Evolutionary conservation across 2,797 vertebrate species (phyloP).

Genomic region (Lemur catta): DNA sequence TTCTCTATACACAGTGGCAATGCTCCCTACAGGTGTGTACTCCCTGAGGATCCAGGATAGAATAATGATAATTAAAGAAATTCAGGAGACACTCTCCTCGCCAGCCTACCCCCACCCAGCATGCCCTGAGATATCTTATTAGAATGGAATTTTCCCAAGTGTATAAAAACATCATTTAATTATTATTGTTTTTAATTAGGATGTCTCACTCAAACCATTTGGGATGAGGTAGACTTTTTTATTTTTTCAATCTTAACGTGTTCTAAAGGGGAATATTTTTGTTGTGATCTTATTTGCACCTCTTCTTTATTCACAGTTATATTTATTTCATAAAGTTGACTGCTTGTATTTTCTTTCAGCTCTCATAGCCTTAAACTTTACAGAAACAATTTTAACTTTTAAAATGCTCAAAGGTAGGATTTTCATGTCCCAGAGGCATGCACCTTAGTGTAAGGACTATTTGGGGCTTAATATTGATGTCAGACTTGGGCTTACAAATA

Average conservation of each 20-base stretch:
- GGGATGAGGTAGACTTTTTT: background rate
- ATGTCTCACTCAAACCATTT: background rate
- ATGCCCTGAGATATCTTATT: background rate
- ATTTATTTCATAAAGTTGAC: constrained; percentile 48
- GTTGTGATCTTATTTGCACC: constrained; percentile 25
- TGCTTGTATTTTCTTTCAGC: background rate
- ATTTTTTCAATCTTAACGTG: background rate
- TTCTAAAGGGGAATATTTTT: background rate
- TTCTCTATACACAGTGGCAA: constrained; percentile 51
- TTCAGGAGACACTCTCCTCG: constrained; percentile 20
- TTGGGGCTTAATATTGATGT: background rate
- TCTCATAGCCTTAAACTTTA: background rate
- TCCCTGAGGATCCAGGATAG: background rate
- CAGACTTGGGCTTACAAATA: background rate
- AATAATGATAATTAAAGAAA: constrained; percentile 26
- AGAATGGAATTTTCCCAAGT: constrained; percentile 26
- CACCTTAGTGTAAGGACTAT: background rate
- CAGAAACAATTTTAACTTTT: background rate
- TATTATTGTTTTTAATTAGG: constrained; percentile 42
- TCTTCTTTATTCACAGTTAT: background rate
- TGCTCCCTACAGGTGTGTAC: constrained; percentile 25
- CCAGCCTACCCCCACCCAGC: background rate
- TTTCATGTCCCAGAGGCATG: constrained; percentile 33
- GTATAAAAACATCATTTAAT: constrained; percentile 35
- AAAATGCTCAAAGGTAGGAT: constrained; percentile 28